phyloP scores from a whole-genome alignment of 2,797 vertebrate genomes.

The Mastacembelus armatus region DNA sequence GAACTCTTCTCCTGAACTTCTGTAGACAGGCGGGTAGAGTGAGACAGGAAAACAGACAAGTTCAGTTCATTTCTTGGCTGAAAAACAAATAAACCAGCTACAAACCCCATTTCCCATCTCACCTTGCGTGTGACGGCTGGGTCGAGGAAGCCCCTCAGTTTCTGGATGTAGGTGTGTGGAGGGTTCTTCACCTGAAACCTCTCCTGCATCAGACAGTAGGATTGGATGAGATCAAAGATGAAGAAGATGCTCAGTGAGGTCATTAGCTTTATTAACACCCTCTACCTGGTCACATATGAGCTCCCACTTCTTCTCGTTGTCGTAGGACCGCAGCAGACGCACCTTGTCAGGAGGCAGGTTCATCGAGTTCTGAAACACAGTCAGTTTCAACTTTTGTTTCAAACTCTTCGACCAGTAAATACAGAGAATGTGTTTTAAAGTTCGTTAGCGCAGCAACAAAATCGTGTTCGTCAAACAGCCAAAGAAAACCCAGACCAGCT shows the following conservation, averaged over 20 bases:
- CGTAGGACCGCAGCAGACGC: slow-evolving; percentile 94
- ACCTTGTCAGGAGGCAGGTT: slow-evolving; percentile 98
- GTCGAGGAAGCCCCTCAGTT: slow-evolving; percentile 94
- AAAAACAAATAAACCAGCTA: too few relatives aligned
- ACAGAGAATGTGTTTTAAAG: too few relatives aligned
- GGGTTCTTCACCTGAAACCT: slow-evolving; percentile 99
- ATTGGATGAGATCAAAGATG: neutral
- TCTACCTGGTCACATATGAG: slow-evolving; percentile 97
- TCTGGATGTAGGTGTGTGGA: slow-evolving; percentile 97
- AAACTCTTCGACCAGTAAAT: too few relatives aligned
- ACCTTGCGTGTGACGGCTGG: slow-evolving; percentile 98
- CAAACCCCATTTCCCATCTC: slow-evolving; percentile 48
- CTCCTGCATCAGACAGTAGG: slow-evolving; percentile 82
- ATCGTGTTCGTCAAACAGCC: too few relatives aligned
- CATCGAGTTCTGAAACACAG: slow-evolving; percentile 91
- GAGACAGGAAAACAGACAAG: neutral
- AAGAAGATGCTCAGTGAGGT: too few relatives aligned
- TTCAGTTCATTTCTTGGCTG: too few relatives aligned
- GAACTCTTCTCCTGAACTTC: slow-evolving; percentile 97
- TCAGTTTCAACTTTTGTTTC: too few relatives aligned
- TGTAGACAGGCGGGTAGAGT: slow-evolving; percentile 64
- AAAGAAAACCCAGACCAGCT: too few relatives aligned
- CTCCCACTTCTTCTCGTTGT: slow-evolving; percentile 99
- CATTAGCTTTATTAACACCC: neutral
- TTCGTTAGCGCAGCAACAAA: too few relatives aligned